These are phyloP conservation scores for Harpalus rufipes DNA, from an alignment of 2,888 invertebrate genomes.

Conservation along the genomic window DNA sequence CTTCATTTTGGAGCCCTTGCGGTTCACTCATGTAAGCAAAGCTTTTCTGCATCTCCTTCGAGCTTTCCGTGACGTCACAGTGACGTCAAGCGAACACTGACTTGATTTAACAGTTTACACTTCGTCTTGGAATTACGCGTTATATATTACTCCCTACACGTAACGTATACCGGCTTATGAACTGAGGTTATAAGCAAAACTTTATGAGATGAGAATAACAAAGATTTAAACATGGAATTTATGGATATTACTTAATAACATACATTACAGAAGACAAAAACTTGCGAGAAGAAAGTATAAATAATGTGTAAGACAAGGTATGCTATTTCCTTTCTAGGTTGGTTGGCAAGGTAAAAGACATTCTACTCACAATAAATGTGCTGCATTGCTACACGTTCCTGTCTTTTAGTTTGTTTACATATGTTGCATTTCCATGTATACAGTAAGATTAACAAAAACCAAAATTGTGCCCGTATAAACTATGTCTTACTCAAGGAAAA, in stretches of 20 bases:
- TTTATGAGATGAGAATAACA: slow-evolving; percentile 9
- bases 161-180: slow-evolving; percentile 3
- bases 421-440: background rate
- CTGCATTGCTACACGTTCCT: background rate
- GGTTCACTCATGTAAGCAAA: too few relatives aligned
- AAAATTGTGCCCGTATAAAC: background rate
- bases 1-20: too few relatives aligned
- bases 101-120: slow-evolving; percentile 46
- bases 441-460: background rate
- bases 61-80: slow-evolving; percentile 12
- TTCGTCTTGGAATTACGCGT: slow-evolving; percentile 36
- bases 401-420: background rate
- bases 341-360: background rate
- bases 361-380: background rate
- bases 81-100: background rate
- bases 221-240: slow-evolving; percentile 6
- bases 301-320: background rate
- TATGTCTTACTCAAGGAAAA: background rate
- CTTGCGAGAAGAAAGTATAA: background rate
- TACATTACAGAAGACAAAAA: background rate
- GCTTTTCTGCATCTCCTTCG: background rate
- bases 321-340: background rate
- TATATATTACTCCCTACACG: slow-evolving; percentile 4
- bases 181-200: slow-evolving; percentile 2
- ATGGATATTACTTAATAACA: slow-evolving; percentile 6